A percentile compares a stretch with the other conserved stretches of the same genome.
Conservation (phyloP, 1,140 invertebrate species). For the Ooceraea biroi region DNA sequence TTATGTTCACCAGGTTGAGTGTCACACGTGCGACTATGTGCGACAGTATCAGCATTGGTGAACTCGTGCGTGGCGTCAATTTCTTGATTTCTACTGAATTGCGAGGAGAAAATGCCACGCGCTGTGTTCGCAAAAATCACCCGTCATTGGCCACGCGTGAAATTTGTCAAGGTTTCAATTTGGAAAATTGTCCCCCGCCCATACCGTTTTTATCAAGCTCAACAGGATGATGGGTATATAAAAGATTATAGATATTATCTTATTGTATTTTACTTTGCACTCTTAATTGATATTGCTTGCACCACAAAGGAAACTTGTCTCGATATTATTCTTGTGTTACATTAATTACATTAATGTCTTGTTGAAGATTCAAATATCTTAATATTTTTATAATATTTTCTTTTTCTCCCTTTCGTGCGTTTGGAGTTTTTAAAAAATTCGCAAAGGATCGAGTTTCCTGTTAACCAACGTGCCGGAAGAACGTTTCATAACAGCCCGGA, state of each 20-base stretch:
- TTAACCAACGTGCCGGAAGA: no score
- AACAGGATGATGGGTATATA: no score
- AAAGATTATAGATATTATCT: not conserved
- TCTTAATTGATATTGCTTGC: not conserved
- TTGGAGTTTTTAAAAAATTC: no score
- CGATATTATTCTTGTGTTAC: no score
- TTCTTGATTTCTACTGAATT: constrained; percentile 28
- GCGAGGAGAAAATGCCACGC: constrained; percentile 4
- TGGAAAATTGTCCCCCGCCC: constrained; percentile 34
- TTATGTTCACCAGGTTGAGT: not conserved
- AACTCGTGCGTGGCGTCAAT: constrained; percentile 18
- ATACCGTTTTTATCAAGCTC: not conserved
- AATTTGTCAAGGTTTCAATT: constrained; percentile 26
- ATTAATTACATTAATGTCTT: no score
- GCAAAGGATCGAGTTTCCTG: no score
- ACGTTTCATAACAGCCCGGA: no score
- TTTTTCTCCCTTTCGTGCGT: no score
- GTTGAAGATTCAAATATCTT: no score
- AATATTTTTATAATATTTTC: no score
- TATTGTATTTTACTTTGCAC: constrained; percentile 9
- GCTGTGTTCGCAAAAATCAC: not conserved
- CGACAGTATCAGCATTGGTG: not conserved
- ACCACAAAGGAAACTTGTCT: not conserved
- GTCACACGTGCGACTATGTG: not conserved
- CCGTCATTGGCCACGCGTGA: constrained; percentile 8